Evolutionary conservation across 2,113 vertebrate species (phyloP), one percentile per base, ranked within the genome.

Genomic region (Odocoileus virginianus): DNA sequence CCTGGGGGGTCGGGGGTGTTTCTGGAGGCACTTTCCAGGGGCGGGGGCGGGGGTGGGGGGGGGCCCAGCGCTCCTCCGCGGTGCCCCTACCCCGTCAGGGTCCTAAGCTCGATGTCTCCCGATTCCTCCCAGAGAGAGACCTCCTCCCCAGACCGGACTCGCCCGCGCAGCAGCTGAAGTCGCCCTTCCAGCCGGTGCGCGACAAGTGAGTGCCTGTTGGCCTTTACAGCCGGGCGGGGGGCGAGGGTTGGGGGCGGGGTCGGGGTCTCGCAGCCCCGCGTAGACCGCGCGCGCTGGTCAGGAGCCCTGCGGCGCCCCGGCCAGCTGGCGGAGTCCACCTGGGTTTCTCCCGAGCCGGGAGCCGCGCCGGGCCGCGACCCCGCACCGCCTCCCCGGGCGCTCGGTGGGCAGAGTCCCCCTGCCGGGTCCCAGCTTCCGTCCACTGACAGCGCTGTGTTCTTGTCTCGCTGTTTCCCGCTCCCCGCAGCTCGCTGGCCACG

Each of bases 131-230:
- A 99, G 99, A 99, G 97, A 99, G 99, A 98, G 99, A 99, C 99
- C 99, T 99, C 74, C 97, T 98, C 98, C 98, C 99, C 97, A 99
- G 99, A 98, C 99, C 99, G 7, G 99, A 99, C 95, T 99, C 99
- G 81, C 99, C 99, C 25, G 99, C 99, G 97, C 99, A 99, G 98
- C 99, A 98, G 90, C 98, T 99, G 98, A 99, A 99, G 98, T 99
- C 99, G 64, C 99, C 99, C 81, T 99, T 99, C 99, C 99, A 99
- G 98, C 99, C 99, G 28, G 99, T 99, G 87, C 99, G 99, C 96
- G 99, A 99, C 99, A 99, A 99, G 99, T 99, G 99, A 98, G 98
- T 99, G 98, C 98, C 45, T 30, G 84, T 43, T 40, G 47, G 76
- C 61, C 36, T 98, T 98, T 57, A 92, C 87, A 97, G 79, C 87